Conservation (phyloP, 2,113 vertebrate genomes). For the Piaya cayana region DNA sequence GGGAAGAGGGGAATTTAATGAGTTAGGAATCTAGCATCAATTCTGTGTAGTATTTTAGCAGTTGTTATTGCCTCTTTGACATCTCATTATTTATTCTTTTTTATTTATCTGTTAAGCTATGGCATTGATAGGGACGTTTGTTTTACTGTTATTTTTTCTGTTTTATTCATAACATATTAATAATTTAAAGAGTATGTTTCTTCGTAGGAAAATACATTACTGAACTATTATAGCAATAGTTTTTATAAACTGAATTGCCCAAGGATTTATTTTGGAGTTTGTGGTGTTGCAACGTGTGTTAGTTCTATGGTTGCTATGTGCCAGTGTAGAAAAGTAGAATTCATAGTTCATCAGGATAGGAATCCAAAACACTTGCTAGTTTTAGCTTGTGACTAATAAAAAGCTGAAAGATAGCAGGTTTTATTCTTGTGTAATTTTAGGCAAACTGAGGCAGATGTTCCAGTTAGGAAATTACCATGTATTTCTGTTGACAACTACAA, state of each 20-base stretch:
- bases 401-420: background rate
- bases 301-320: background rate
- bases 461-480: background rate
- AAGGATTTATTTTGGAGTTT: background rate
- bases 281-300: background rate
- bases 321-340: background rate
- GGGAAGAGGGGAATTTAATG: background rate
- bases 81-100: background rate
- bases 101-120: background rate
- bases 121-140: background rate
- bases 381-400: background rate
- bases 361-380: background rate
- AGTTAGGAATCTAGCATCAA: background rate
- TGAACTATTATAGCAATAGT: background rate
- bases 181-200: background rate
- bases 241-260: background rate
- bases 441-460: background rate
- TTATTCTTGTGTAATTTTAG: background rate
- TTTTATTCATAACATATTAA: background rate
- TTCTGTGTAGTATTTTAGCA: background rate
- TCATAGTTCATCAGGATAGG: background rate
- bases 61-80: background rate
- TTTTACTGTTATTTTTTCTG: background rate
- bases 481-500: background rate
- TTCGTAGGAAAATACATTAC: background rate